A percentile compares a stretch with the other conserved stretches of the same genome.
Conservation (phyloP, 2,113 vertebrate genomes). For the Prionailurus bengalensis region DNA sequence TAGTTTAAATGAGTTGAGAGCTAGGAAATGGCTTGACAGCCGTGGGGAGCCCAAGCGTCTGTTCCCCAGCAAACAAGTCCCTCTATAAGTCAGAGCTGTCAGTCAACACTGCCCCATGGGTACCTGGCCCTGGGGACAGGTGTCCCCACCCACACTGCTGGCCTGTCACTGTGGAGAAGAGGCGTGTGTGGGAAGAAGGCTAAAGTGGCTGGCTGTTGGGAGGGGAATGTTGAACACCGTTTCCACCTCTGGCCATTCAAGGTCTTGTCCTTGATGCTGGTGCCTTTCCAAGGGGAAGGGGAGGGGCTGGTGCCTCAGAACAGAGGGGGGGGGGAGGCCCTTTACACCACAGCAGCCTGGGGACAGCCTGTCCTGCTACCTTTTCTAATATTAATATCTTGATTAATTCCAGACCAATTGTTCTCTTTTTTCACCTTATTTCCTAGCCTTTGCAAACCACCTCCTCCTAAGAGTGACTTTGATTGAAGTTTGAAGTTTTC, state of each 20-base stretch:
- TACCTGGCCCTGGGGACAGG: not conserved
- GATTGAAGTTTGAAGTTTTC: constrained; percentile 78
- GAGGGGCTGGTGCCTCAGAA: not conserved
- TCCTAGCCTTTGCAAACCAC: constrained; percentile 54
- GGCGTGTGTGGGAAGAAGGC: not conserved
- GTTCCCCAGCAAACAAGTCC: constrained; percentile 39
- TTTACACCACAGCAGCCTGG: not conserved
- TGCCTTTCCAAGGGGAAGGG: not conserved
- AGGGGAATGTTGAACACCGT: not conserved
- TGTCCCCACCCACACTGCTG: not conserved
- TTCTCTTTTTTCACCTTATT: not conserved
- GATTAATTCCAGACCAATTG: constrained; percentile 66
- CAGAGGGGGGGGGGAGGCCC: too few relatives aligned
- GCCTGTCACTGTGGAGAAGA: not conserved
- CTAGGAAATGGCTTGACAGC: constrained; percentile 49
- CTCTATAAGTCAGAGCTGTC: constrained; percentile 21
- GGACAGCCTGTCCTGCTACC: not conserved
- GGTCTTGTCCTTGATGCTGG: not conserved
- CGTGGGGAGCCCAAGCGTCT: not conserved
- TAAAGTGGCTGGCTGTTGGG: not conserved
- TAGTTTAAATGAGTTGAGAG: constrained; percentile 67
- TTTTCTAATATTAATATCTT: constrained; percentile 54
- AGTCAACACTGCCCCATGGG: not conserved
- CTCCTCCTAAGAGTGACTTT: constrained; percentile 71
- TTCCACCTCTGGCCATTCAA: not conserved